These are phyloP conservation scores for Hypomesus transpacificus DNA, from an alignment of 2,113 vertebrate genomes.

Conservation along the genomic window DNA sequence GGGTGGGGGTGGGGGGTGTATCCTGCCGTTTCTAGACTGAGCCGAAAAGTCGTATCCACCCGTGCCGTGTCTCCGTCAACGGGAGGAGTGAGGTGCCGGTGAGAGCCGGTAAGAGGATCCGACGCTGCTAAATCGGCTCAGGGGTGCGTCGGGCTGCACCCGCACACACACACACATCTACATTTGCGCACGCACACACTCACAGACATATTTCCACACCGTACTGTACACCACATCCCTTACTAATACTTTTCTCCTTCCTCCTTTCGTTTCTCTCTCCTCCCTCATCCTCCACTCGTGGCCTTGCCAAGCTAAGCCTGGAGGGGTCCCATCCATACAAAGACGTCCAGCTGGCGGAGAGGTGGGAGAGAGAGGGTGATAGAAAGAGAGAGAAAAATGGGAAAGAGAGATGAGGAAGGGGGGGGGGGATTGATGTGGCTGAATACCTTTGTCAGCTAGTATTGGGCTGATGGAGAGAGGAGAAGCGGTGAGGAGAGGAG, in stretches of 20 bases:
- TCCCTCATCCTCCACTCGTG: constrained; percentile 57
- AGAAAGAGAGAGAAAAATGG: background rate
- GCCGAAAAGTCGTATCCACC: constrained; percentile 40
- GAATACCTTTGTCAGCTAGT: no score
- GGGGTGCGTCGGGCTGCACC: constrained; percentile 50
- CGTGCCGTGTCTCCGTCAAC: constrained; percentile 23
- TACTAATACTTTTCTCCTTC: constrained; percentile 66
- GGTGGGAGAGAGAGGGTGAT: constrained; percentile 50
- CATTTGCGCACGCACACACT: constrained; percentile 1
- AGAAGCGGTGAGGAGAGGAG: background rate
- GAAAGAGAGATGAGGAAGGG: background rate
- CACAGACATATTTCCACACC: background rate
- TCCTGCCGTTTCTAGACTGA: constrained; percentile 38
- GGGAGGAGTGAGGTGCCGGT: constrained; percentile 19
- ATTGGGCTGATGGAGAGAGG: background rate
- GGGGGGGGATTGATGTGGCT: background rate
- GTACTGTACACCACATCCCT: constrained; percentile 53
- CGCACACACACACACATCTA: constrained; percentile 39
- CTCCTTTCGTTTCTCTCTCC: constrained; percentile 58
- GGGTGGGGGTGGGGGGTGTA: background rate
- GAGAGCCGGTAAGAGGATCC: constrained; percentile 54
- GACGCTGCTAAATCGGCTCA: constrained; percentile 62
- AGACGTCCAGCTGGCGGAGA: constrained; percentile 70
- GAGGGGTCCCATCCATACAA: constrained; percentile 71
- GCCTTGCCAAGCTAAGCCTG: constrained; percentile 67